A percentile compares a stretch with the other conserved stretches of the same genome.
Conservation (phyloP, 2,888 invertebrate genomes). For the Morinoia aosen region DNA sequence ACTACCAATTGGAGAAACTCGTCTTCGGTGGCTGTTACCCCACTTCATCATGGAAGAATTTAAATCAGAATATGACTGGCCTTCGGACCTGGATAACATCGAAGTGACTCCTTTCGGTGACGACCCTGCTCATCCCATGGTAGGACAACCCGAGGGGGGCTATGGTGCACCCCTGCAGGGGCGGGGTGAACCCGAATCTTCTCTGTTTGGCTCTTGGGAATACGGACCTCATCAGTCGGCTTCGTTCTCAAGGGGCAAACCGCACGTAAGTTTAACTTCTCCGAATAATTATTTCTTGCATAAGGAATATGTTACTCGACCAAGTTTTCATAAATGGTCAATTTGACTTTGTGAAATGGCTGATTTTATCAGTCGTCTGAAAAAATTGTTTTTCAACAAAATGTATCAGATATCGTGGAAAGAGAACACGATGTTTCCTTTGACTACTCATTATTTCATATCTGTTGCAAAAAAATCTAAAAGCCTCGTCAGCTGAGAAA, state of each 20-base stretch:
- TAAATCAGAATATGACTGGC: background rate
- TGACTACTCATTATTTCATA: no score
- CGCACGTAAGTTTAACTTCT: background rate
- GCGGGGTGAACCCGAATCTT: background rate
- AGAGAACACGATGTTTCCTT: no score
- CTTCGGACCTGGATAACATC: background rate
- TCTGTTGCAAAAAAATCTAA: no score
- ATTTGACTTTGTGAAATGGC: no score
- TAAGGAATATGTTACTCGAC: background rate
- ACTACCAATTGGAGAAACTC: background rate
- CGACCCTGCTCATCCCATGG: background rate
- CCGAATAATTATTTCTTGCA: background rate
- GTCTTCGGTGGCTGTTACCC: background rate
- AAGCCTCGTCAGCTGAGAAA: no score
- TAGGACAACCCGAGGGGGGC: background rate
- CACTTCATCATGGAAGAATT: background rate
- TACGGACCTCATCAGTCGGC: background rate
- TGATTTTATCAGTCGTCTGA: background rate
- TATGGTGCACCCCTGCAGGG: background rate
- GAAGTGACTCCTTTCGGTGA: background rate
- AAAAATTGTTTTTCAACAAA: background rate
- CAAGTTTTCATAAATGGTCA: no score
- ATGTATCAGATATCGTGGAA: no score
- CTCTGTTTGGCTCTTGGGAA: background rate
- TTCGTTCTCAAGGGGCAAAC: background rate